Evolutionary conservation across 2,888 invertebrate species (phyloP), one percentile per base, ranked within the genome.

Genomic region (Eristalis arbustorum): DNA sequence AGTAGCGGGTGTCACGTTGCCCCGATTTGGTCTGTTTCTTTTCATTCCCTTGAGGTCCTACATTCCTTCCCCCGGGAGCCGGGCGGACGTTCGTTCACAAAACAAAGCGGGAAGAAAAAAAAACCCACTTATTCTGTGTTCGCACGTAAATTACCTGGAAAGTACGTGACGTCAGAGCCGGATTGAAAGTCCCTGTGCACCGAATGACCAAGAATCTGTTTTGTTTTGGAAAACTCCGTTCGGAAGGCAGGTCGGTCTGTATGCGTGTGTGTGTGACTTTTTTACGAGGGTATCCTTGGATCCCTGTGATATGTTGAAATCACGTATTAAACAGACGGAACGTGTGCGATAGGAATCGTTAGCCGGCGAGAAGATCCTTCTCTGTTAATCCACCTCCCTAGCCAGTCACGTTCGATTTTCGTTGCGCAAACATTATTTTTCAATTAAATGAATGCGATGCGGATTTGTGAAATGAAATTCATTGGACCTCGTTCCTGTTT

Each of bases 91-190:
- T 57, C 25, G 14, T 14, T 59, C 59, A 59, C 23, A 59, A 59
- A 8, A 10, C n/a, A 59, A 59, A 59, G 22, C n/a, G 13, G n/a
- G 5, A 57, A 22, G 23, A 61, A 78, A 22, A 57, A 61, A 78
- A 78, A 75, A 82, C 64, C 37, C 64, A 68, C 61, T 57, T 67
- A 68, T 76, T 62, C 49, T 83, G 83, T 82, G 67, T 75, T 87
- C 89, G 89, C 90, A 91, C 91, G 91, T 92, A 92, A 92, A 92
- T 92, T 92, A 92, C 91, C 91, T 91, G 91, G 91, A 91, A 91
- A 91, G 90, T 91, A 92, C 92, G 92, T 92, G 91, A 91, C 91
- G 28, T 72, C 74, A 71, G 59, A 74, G 72, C 59, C 14, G 75
- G 63, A 59, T 71, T 76, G 66, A 40, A 69, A n/a, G 64, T 69